Percentiles rank a stretch among this genome's conserved stretches.
Conservation (phyloP, 2,113 vertebrate species). For the Crotophaga sulcirostris region DNA sequence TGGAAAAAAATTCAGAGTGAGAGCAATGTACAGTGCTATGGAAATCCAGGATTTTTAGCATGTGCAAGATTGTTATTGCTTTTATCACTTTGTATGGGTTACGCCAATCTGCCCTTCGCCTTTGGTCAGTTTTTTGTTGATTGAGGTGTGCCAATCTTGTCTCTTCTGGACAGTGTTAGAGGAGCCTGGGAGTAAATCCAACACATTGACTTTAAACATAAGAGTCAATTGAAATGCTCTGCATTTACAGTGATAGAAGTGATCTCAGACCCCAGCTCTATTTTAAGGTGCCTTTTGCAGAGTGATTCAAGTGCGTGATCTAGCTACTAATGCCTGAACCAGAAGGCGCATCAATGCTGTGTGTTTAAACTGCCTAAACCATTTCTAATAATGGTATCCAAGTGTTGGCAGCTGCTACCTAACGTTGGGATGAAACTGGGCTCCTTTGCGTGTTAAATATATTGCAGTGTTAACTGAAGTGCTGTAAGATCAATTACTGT, state of each 20-base stretch:
- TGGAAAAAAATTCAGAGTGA: not conserved
- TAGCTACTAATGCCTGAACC: not conserved
- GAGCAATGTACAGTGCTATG: not conserved
- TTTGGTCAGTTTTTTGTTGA: not conserved
- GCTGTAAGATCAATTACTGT: conserved; percentile 6
- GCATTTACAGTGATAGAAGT: not conserved
- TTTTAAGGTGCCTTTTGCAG: conserved; percentile 28
- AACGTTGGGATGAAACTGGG: not conserved
- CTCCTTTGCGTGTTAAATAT: conserved; percentile 2
- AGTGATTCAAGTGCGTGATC: not conserved
- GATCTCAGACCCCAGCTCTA: not conserved
- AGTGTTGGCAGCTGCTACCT: conserved; percentile 15
- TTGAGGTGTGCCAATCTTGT: not conserved
- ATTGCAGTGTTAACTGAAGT: not conserved
- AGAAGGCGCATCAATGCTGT: not conserved
- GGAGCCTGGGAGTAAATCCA: not conserved
- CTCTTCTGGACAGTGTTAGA: not conserved
- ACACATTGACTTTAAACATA: not conserved
- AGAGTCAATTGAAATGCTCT: not conserved
- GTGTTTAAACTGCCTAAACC: not conserved
- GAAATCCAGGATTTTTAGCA: not conserved
- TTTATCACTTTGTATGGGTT: not conserved
- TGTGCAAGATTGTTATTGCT: not conserved
- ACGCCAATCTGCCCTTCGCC: not conserved
- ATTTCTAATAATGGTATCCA: not conserved